These are phyloP conservation scores for Sinopyrophorus schimmeli DNA, from an alignment of 2,888 invertebrate species.

Conservation along the genomic window DNA sequence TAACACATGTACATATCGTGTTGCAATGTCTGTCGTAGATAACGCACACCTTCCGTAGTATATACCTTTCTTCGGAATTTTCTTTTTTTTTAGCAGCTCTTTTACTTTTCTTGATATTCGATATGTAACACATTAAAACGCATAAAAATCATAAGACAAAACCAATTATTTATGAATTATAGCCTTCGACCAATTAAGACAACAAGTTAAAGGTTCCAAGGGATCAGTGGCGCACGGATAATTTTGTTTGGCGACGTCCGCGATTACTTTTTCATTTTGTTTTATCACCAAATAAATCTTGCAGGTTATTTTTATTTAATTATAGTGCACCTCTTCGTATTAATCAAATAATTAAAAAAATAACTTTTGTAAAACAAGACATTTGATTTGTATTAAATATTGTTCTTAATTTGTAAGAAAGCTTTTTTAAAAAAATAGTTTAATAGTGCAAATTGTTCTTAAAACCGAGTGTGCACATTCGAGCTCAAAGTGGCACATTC, in stretches of 20 bases:
- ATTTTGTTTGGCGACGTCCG: background rate
- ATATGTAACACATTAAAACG: constrained; percentile 5
- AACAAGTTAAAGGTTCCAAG: constrained; percentile 14
- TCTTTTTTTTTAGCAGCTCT: constrained; percentile 7
- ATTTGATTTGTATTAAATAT: no score
- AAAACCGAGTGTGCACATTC: no score
- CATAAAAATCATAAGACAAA: constrained; percentile 3
- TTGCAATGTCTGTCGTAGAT: constrained; percentile 34
- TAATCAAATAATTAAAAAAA: no score
- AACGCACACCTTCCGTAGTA: constrained; percentile 26
- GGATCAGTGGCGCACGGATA: constrained; percentile 4
- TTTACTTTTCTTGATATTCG: constrained; percentile 9
- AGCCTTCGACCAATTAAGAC: constrained; percentile 17
- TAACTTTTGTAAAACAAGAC: no score
- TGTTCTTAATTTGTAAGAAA: no score
- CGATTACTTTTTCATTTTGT: constrained; percentile 3
- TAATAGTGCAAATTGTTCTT: no score
- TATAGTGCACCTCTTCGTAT: no score
- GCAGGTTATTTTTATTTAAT: no score
- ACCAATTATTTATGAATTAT: constrained; percentile 24
- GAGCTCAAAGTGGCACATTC: no score
- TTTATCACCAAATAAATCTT: no score
- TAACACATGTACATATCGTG: constrained; percentile 37
- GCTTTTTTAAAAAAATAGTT: no score
- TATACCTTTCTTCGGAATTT: constrained; percentile 5